Evolutionary conservation across 92 coral and sea anemone species (phyloP), one percentile per base, ranked within the genome.

Genomic region (Palythoa grandis): DNA sequence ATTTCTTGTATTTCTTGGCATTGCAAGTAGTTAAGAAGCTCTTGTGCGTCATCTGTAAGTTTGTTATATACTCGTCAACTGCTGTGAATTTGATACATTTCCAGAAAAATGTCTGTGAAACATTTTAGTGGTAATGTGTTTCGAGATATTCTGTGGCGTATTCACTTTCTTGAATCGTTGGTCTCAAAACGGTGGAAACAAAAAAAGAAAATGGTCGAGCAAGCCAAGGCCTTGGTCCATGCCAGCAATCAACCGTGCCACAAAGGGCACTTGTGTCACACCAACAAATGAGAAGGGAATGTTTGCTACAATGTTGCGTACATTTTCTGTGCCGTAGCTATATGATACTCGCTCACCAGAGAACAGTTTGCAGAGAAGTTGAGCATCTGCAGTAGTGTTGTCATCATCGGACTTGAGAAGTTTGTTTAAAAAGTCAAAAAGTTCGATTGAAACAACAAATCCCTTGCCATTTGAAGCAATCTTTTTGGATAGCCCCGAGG

Each of bases 171-270:
- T 83, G 39, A 13, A 88, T 54, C n/a, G 90, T 38, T 38, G 90
- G 95, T 24, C 91, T 83, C 9, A 84, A 88, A 88, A 90, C 9
- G 84, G 73, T 1, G 91, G 95, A 63, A 87, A 84, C 57, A 88
- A 11, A 29, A 90, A 78, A 48, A 87, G 4, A 72, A 92, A 87
- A 54, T 89, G 48, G 83, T 89, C 89, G 9, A 89, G 89, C 72
- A 92, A 63, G 57, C 92, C 92, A 54, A 87, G 93, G 5, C 93
- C 93, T 72, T 90, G 91, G 82, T 90, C 91, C 82, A 92, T 85
- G 74, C 91, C 66, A 35, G 87, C 47, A 35, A 85, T 83, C 35
- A 90, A 85, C 52, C 87, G 14, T 7, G 91, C 91, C 23, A 91
- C 92, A 87, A 70, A 83, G 3, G 82, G 89, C 39, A 87, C 83